Conservation (phyloP, 92 coral and sea anemone genomes). For the Nematostella vectensis region DNA sequence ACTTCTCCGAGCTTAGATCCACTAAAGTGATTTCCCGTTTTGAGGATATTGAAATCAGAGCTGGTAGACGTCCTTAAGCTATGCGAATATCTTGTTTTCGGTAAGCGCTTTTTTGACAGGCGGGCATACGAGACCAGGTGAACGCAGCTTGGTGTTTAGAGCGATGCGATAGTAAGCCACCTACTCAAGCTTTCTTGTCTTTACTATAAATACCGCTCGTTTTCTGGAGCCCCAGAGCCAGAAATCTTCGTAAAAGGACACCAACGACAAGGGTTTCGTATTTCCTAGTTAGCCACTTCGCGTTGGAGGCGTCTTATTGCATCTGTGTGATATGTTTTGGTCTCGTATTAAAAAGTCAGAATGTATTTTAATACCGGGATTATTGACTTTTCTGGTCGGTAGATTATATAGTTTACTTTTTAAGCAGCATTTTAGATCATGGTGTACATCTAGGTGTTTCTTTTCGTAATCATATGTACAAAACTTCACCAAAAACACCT, state of each 20-base stretch:
- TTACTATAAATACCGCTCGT: neutral
- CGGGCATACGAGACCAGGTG: neutral
- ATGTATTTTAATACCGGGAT: too few species aligned
- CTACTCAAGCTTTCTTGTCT: neutral
- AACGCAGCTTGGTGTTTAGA: neutral
- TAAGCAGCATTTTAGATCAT: too few species aligned
- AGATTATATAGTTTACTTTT: too few species aligned
- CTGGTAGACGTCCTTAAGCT: neutral
- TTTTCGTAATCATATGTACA: too few species aligned
- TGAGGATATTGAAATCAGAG: too few species aligned
- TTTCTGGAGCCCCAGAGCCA: neutral
- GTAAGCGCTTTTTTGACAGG: neutral
- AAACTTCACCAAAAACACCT: too few species aligned
- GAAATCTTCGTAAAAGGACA: neutral
- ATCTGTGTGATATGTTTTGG: too few species aligned
- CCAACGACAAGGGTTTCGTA: slow-evolving; percentile 1
- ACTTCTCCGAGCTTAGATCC: neutral
- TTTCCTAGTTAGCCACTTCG: too few species aligned
- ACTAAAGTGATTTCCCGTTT: neutral
- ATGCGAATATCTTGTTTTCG: neutral
- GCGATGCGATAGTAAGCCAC: neutral
- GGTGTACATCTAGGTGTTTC: too few species aligned
- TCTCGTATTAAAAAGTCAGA: too few species aligned
- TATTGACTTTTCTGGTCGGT: too few species aligned
- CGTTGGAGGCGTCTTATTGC: too few species aligned